Conservation (phyloP, 2,797 vertebrate genomes). For the Platyrinchus mystaceus region DNA sequence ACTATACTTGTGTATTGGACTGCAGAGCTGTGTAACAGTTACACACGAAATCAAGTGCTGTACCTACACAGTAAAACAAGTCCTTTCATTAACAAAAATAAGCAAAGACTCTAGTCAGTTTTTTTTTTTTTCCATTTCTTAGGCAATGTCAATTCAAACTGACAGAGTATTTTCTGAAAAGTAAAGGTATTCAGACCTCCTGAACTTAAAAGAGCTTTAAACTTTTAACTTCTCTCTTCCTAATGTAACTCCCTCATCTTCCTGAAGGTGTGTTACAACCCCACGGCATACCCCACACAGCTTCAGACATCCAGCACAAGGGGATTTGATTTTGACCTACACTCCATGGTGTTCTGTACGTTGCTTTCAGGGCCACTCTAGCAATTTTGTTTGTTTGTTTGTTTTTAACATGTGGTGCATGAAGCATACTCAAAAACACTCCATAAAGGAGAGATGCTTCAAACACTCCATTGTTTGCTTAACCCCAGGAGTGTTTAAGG, state of each 20-base stretch:
- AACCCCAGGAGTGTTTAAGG: background rate
- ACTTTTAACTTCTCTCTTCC: background rate
- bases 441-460: background rate
- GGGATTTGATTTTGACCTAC: background rate
- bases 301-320: background rate
- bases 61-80: background rate
- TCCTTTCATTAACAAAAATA: background rate
- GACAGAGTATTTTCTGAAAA: background rate
- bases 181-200: background rate
- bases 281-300: background rate
- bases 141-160: background rate
- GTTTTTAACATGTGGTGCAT: background rate
- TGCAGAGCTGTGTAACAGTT: background rate
- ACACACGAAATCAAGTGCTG: background rate
- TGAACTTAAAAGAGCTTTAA: background rate
- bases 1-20: background rate
- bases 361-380: background rate
- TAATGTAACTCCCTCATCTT: background rate
- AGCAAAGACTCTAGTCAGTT: background rate
- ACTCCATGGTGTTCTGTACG: background rate
- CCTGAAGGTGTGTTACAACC: fast-evolving
- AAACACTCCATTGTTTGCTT: fast-evolving
- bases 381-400: background rate
- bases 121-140: background rate
- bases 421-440: background rate